A percentile compares a stretch with the other conserved stretches of the same genome.
phyloP scores from a whole-genome alignment of 2,113 vertebrate species.

The Aramus guarauna region DNA sequence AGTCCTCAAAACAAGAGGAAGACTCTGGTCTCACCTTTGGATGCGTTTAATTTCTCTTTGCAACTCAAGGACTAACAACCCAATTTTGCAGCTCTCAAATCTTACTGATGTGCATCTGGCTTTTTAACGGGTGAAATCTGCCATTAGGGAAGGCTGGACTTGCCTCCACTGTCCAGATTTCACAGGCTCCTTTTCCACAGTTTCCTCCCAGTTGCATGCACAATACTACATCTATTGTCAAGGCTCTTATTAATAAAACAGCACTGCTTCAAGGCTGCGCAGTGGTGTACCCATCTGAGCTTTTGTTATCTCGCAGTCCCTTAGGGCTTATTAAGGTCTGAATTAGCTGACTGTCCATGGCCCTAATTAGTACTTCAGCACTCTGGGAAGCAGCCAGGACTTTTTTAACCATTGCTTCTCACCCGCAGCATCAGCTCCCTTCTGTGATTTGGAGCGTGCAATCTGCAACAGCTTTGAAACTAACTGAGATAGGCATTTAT shows the following conservation, averaged over 20 bases:
- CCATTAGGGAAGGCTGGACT: not conserved
- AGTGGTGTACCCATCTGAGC: not conserved
- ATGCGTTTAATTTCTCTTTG: not conserved
- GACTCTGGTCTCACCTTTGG: not conserved
- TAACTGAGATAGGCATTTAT: not conserved
- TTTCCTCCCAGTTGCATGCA: not conserved
- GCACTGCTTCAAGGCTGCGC: not conserved
- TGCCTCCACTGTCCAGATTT: not conserved
- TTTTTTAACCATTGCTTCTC: not conserved
- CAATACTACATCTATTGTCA: not conserved
- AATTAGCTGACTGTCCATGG: not conserved
- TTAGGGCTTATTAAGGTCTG: conserved; percentile 19
- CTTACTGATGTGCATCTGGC: not conserved
- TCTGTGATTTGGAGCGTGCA: not conserved
- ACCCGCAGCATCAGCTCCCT: not conserved
- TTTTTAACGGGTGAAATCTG: not conserved
- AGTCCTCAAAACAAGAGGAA: not conserved
- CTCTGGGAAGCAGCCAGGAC: conserved; percentile 14
- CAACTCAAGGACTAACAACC: not conserved
- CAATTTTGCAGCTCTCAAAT: not conserved
- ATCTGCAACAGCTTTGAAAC: not conserved
- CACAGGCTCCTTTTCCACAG: not conserved
- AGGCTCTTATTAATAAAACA: not conserved
- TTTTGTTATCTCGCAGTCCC: not conserved
- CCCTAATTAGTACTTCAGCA: conserved; percentile 38